Percentiles rank a stretch among this genome's conserved stretches.
These are phyloP conservation scores for Acrocyrtus sp. DNA, from an alignment of 2,888 invertebrate species.

Conservation along the genomic window DNA sequence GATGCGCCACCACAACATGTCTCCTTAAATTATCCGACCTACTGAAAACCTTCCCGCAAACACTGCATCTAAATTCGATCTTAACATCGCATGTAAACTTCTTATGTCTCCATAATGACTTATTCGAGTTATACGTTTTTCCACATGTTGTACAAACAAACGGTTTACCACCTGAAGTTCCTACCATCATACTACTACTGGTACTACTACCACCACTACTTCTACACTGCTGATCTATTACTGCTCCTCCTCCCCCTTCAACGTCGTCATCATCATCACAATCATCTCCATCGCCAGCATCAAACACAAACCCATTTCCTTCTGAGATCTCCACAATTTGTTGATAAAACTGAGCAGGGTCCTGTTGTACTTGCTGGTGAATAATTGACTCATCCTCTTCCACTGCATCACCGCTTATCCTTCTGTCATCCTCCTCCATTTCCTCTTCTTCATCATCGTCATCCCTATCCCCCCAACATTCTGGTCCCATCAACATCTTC, in stretches of 20 bases:
- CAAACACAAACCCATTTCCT: no score
- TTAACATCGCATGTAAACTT: conserved; percentile 57
- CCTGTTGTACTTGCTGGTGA: no score
- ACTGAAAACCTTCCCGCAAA: conserved; percentile 53
- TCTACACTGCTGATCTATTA: neutral
- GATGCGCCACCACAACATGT: conserved; percentile 15
- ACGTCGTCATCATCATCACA: neutral
- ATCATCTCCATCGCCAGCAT: neutral
- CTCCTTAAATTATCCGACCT: conserved; percentile 55
- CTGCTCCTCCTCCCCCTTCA: no score
- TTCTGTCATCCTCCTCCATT: no score
- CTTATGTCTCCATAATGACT: conserved; percentile 56
- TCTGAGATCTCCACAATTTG: no score
- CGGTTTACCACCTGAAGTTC: conserved; percentile 7
- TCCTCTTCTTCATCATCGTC: conserved; percentile 8
- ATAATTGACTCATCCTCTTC: neutral
- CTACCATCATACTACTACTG: neutral
- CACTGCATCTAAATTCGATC: conserved; percentile 45
- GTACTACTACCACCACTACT: neutral
- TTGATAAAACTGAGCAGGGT: no score
- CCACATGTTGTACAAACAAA: conserved; percentile 51
- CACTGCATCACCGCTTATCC: neutral
- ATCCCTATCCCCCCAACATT: neutral
- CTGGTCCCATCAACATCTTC: no score
- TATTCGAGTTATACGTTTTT: conserved; percentile 55